Percentiles rank a stretch among this genome's conserved stretches.
phyloP scores from a whole-genome alignment of 1,140 invertebrate genomes.

The Ladona fulva region DNA sequence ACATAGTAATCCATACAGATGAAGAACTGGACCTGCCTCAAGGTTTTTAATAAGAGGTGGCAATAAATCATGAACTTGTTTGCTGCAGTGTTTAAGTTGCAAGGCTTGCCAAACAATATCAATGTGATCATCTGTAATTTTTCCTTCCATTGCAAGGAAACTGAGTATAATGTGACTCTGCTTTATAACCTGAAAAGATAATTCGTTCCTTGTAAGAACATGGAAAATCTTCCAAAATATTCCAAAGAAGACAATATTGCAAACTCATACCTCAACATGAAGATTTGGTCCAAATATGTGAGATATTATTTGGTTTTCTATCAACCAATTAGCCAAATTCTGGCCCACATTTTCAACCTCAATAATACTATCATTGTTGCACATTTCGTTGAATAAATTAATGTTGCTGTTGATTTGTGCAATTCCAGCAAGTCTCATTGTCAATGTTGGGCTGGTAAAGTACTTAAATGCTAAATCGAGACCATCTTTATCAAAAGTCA shows the following conservation, averaged over 20 bases:
- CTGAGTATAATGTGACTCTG: constrained; percentile 88
- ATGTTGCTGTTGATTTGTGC: constrained; percentile 93
- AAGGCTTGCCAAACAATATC: constrained; percentile 90
- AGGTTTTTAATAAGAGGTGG: constrained; percentile 84
- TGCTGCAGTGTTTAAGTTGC: constrained; percentile 87
- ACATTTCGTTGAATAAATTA: constrained; percentile 79
- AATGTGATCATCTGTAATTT: constrained; percentile 83
- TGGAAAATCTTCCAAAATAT: neutral
- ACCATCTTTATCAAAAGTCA: constrained; percentile 81
- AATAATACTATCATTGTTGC: constrained; percentile 72
- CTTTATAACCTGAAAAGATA: constrained; percentile 64
- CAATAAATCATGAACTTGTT: constrained; percentile 84
- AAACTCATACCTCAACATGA: constrained; percentile 70
- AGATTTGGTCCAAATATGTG: constrained; percentile 93
- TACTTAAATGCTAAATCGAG: constrained; percentile 88
- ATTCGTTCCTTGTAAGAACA: neutral
- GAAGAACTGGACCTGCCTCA: constrained; percentile 73
- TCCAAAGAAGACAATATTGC: neutral
- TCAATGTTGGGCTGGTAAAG: constrained; percentile 85
- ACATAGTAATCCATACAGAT: constrained; percentile 75
- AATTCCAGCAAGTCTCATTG: constrained; percentile 82
- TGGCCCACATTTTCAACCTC: constrained; percentile 77
- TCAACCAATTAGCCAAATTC: constrained; percentile 77
- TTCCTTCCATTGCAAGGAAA: constrained; percentile 82
- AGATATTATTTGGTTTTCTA: constrained; percentile 83